phyloP scores from a whole-genome alignment of 1,140 invertebrate genomes.

The Philotrypesis tridentata region DNA sequence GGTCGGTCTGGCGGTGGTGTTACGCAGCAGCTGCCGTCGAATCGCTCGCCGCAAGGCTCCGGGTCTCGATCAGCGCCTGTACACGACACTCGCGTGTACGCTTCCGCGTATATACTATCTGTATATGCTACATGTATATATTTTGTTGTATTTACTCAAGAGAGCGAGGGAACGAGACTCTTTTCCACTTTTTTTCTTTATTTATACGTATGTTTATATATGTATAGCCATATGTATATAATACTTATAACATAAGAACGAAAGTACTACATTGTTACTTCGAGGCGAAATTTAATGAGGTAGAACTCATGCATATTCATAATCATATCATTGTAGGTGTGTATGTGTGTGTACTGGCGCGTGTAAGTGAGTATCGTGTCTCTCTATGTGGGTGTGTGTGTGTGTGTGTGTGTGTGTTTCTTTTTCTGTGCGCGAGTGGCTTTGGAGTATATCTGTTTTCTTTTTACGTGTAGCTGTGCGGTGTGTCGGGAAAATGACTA shows the following conservation, averaged over 20 bases:
- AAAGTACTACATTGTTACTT: constrained; percentile 52
- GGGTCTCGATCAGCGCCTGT: not conserved
- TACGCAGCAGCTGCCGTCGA: constrained; percentile 1
- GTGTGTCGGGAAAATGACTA: constrained; percentile 37
- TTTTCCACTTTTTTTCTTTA: constrained; percentile 1
- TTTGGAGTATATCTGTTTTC: not conserved
- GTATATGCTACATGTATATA: not conserved
- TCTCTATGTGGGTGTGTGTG: not conserved
- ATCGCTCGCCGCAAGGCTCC: not conserved
- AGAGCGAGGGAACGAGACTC: constrained; percentile 4
- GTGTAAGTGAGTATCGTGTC: not conserved
- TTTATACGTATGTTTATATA: constrained; percentile 50
- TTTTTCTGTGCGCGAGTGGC: no score
- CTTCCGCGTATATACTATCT: not conserved
- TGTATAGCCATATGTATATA: constrained; percentile 27
- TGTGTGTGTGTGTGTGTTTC: not conserved
- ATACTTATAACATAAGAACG: constrained; percentile 45
- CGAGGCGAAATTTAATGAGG: constrained; percentile 52
- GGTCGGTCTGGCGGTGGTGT: not conserved
- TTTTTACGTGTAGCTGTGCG: constrained; percentile 7
- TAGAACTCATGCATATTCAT: constrained; percentile 52
- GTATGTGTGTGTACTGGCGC: not conserved
- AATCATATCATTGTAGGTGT: constrained; percentile 37
- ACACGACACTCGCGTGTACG: not conserved
- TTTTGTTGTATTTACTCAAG: not conserved